Evolutionary conservation across 2,888 invertebrate genomes (phyloP), one percentile per base, ranked within the genome.

Genomic region (Thymelicus acteon): DNA sequence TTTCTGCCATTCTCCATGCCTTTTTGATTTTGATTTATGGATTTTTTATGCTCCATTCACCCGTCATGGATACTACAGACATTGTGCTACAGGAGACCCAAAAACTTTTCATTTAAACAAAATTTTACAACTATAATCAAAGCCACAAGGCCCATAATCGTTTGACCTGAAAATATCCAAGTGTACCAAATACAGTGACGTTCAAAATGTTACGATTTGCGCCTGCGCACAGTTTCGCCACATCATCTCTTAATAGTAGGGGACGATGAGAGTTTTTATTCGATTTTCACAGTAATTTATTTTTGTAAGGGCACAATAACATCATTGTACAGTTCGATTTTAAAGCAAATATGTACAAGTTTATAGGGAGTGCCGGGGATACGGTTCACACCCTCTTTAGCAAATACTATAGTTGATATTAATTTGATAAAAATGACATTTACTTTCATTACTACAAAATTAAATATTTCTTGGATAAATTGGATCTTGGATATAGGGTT

Each of bases 1-100:
- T 84, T 85, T 88, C 84, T 84, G 80, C 82, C 86, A 91, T 94
- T 94, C 91, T 91, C 89, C 91, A 90, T 92, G 93, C 94, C 93
- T 93, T 93, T 94, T 94, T 93, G 94, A 94, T 94, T 94, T 94
- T 94, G 94, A 94, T 94, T 94, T 94, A 94, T 94, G 87, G 79
- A 77, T 90, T 94, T 94, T 94, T 94, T 94, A 93, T 93, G 83
- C 89, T 83, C 90, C 89, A 92, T 93, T 93, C 93, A 92, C 87
- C 85, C 91, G 92, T 90, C 93, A 92, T 85, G 90, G 88, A 83
- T 85, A 83, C 88, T 91, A 91, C 86, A 83, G 81, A 89, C 86
- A 91, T 86, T 87, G 82, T 85, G 85, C 84, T 85, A 82, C 82
- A 80, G 80, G 79, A 78, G 76, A 79, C 72, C 78, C 72, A 39